Conservation (phyloP, 2,888 invertebrate species). For the Aleiodes testaceus region DNA sequence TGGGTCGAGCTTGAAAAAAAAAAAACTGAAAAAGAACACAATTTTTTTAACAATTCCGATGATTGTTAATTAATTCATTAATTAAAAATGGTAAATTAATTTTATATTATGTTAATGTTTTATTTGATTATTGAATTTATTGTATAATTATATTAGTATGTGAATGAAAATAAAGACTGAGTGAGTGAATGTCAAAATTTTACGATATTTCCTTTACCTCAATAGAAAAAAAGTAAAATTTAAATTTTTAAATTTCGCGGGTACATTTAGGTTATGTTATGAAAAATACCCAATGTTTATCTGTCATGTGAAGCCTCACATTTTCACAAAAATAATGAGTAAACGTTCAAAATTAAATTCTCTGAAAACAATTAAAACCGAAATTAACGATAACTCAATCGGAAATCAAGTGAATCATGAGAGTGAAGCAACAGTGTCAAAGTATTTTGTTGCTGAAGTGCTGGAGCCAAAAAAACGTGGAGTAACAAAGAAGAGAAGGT, state of each 20-base stretch:
- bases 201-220: not conserved
- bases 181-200: conserved; percentile 44
- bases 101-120: conserved; percentile 10
- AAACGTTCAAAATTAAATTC: conserved; percentile 53
- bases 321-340: conserved; percentile 49
- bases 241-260: not conserved
- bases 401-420: conserved; percentile 34
- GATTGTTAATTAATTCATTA: not conserved
- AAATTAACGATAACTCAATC: conserved; percentile 19
- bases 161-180: conserved; percentile 55
- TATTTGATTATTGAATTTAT: conserved; percentile 26
- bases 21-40: too few species aligned
- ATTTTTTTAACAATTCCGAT: conserved; percentile 5
- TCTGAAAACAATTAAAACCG: conserved; percentile 33
- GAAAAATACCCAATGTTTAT: conserved; percentile 4
- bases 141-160: conserved; percentile 37
- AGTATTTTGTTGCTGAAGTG: conserved; percentile 51
- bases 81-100: conserved; percentile 7
- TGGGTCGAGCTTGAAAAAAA: conserved; percentile 27
- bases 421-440: conserved; percentile 42
- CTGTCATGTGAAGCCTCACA: not conserved
- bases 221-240: not conserved
- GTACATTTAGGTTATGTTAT: conserved; percentile 2
- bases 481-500: conserved; percentile 52
- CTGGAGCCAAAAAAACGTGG: conserved; percentile 43